Evolutionary conservation across 2,888 invertebrate species (phyloP), one percentile per base, ranked within the genome.

Genomic region (Mythimna pallens): DNA sequence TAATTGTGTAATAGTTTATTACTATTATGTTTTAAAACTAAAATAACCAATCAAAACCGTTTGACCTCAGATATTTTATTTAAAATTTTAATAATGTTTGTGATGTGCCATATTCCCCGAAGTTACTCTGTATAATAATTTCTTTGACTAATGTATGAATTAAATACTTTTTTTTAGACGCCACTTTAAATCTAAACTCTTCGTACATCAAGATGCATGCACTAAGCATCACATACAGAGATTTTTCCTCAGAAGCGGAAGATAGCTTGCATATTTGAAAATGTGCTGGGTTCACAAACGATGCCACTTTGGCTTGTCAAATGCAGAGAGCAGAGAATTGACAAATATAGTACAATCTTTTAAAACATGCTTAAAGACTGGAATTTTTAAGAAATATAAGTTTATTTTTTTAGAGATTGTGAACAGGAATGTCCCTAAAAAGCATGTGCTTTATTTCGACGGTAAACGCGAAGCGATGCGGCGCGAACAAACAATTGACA

Each of bases 241-340:
- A 76, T 10, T 22, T 25, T 20, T 30, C 30, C 55, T 36, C 78
- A 40, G 6, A 78, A 50, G 25, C 14, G n/a, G 5, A 7, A 25
- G 36, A 57, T 50, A 70, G n/a, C 70, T 70, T 78, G 47, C 78
- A 73, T 73, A 78, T 78, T 70, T 78, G 30, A 78, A 30, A 70
- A 70, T 47, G 70, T 70, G 36, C 25, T 30, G 10, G 36, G 3
- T 1, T 47, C 25, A 36, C 55, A 70, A 78, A 73, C 30, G 73
- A 57, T 12, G 36, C 73, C 73, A 73, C 55, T 73, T 78, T 50
- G 70, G 22, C 22, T 40, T 78, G 70, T 70, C 78, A 73, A 50
- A 57, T 57, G 30, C 78, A 78, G 54, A 72, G 34, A 30, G 30
- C 30, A 50, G 22, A 14, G 36, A 40, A 50, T 78, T 57, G 70